Evolutionary conservation across 2,797 vertebrate species (phyloP).

Genomic region (Carcharodon carcharias): DNA sequence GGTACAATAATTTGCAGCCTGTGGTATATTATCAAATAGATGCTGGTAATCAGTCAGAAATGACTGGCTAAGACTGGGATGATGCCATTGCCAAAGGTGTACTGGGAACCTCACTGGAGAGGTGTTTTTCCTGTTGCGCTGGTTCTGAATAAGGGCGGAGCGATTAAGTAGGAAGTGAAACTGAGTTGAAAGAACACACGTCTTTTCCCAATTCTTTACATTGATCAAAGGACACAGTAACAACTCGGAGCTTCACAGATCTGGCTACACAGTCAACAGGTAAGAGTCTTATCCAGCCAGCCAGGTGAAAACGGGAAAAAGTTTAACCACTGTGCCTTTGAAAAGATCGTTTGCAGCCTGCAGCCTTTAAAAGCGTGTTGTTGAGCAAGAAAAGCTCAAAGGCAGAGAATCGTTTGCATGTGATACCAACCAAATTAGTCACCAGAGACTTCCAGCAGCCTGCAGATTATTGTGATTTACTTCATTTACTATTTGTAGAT

Average conservation of each 20-base stretch:
- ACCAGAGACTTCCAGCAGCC: not conserved
- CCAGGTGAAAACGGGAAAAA: too few relatives aligned
- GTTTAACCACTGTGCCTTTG: not conserved
- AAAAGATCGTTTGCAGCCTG: not conserved
- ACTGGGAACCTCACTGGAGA: too few relatives aligned
- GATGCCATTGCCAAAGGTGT: not conserved
- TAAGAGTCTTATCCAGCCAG: not conserved
- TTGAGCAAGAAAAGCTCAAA: not conserved
- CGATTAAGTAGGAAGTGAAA: conserved; percentile 5
- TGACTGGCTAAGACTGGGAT: not conserved
- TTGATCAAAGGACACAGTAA: not conserved
- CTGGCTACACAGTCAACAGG: not conserved
- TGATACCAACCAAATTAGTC: not conserved
- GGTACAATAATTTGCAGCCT: not conserved
- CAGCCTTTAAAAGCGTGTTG: not conserved
- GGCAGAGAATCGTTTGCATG: not conserved
- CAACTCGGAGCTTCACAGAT: not conserved
- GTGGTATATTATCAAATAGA: not conserved
- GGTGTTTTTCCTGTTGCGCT: not conserved
- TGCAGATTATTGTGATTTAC: not conserved
- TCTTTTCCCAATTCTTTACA: too few relatives aligned
- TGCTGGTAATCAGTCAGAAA: too few relatives aligned
- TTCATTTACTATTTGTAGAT: not conserved
- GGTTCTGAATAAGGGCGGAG: not conserved
- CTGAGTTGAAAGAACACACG: not conserved